Conservation (phyloP, 2,113 vertebrate genomes). For the Panthera uncia region DNA sequence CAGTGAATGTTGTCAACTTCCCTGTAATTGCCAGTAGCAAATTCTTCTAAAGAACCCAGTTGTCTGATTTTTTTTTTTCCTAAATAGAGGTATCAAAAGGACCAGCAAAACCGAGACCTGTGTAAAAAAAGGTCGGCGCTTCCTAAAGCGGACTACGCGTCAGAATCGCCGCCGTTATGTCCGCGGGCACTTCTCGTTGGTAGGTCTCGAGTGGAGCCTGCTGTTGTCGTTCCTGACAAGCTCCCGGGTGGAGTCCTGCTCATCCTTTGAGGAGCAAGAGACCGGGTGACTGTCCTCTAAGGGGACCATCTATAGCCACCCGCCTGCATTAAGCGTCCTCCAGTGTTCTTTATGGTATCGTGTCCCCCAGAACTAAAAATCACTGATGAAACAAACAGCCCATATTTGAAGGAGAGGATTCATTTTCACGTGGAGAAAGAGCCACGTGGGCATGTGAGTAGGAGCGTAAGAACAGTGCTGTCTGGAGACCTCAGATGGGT, state of each 20-base stretch:
- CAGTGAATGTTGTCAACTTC: not conserved
- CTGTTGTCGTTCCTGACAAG: not conserved
- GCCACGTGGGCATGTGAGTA: not conserved
- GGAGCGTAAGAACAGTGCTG: not conserved
- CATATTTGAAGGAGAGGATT: not conserved
- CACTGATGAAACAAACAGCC: not conserved
- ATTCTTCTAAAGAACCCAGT: not conserved
- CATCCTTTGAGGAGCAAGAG: not conserved
- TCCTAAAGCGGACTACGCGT: not conserved
- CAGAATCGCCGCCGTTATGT: not conserved
- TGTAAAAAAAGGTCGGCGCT: not conserved
- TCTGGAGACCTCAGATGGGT: not conserved
- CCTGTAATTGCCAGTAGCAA: not conserved
- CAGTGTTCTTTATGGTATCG: not conserved
- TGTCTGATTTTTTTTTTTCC: not conserved
- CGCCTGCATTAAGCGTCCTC: not conserved
- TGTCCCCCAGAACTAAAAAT: not conserved
- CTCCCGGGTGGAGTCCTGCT: not conserved
- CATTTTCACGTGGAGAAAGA: not conserved
- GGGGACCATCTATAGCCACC: not conserved
- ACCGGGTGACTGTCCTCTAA: not conserved
- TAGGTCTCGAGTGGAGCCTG: not conserved
- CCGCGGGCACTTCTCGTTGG: not conserved
- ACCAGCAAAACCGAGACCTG: not conserved
- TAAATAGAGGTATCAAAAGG: not conserved